Percentiles rank a stretch among this genome's conserved stretches.
Conservation (phyloP, 1,140 invertebrate species). For the Palaemon carinicauda region DNA sequence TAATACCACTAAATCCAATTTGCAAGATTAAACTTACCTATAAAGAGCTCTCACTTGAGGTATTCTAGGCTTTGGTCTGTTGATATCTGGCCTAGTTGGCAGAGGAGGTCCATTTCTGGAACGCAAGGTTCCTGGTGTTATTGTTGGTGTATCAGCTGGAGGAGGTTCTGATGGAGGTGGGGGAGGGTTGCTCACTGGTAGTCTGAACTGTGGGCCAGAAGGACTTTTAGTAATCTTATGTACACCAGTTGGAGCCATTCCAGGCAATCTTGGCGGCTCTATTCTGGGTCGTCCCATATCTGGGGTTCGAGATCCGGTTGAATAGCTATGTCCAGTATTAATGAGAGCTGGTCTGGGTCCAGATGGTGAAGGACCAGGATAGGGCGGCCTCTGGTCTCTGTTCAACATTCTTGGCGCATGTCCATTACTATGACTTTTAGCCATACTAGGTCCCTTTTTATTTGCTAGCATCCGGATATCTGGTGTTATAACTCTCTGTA, state of each 20-base stretch:
- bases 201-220: not conserved
- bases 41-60: constrained; percentile 73
- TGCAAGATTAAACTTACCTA: constrained; percentile 34
- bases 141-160: constrained; percentile 61
- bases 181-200: not conserved
- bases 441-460: too few species aligned
- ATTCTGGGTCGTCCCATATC: not conserved
- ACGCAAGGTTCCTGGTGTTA: constrained; percentile 30
- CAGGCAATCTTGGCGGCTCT: not conserved
- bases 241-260: not conserved
- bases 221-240: not conserved
- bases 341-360: not conserved
- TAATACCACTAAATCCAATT: not conserved
- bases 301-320: not conserved
- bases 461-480: constrained; percentile 5
- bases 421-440: not conserved
- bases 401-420: not conserved
- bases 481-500: constrained; percentile 18
- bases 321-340: not conserved
- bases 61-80: constrained; percentile 65
- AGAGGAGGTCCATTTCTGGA: constrained; percentile 29
- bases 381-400: not conserved
- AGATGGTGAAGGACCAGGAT: not conserved
- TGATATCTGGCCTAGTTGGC: constrained; percentile 63
- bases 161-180: constrained; percentile 69